phyloP scores from a whole-genome alignment of 1,140 invertebrate species.

The Paralvinella palmiformis region DNA sequence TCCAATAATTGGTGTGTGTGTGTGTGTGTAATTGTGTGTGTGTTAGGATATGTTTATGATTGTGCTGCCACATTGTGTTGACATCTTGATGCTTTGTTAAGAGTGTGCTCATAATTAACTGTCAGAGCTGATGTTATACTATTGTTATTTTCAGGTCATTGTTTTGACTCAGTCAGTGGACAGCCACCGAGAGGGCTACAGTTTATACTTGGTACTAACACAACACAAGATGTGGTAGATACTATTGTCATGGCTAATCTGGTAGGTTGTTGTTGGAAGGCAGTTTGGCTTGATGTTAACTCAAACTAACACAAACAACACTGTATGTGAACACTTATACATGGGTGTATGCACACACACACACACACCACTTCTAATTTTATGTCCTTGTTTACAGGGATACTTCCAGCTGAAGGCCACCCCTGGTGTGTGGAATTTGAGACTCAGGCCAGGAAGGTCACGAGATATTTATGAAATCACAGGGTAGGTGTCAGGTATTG shows the following conservation, averaged over 20 bases:
- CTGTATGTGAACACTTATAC: too few species aligned
- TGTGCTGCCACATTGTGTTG: not conserved
- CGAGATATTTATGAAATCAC: conserved; percentile 75
- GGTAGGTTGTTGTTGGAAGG: conserved; percentile 37
- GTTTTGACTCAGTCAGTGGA: conserved; percentile 80
- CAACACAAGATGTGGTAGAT: conserved; percentile 72
- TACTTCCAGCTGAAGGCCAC: conserved; percentile 87
- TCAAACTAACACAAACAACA: too few species aligned
- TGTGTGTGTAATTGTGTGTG: not conserved
- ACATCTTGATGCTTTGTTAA: too few species aligned
- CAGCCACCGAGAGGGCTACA: conserved; percentile 94
- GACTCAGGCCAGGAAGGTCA: conserved; percentile 81
- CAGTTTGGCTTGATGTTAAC: too few species aligned
- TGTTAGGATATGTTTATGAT: not conserved
- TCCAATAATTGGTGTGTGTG: not conserved
- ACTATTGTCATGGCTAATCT: conserved; percentile 99
- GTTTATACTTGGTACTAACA: conserved; percentile 84
- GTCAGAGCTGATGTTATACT: too few species aligned
- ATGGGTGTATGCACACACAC: too few species aligned
- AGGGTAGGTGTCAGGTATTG: too few species aligned
- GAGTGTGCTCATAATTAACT: too few species aligned
- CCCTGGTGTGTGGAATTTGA: conserved; percentile 88
- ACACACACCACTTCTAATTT: too few species aligned
- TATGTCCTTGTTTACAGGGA: conserved; percentile 36
- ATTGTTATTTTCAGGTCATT: conserved; percentile 61